Conservation (phyloP, 2,797 vertebrate genomes). For the Hippocampus kuda region DNA sequence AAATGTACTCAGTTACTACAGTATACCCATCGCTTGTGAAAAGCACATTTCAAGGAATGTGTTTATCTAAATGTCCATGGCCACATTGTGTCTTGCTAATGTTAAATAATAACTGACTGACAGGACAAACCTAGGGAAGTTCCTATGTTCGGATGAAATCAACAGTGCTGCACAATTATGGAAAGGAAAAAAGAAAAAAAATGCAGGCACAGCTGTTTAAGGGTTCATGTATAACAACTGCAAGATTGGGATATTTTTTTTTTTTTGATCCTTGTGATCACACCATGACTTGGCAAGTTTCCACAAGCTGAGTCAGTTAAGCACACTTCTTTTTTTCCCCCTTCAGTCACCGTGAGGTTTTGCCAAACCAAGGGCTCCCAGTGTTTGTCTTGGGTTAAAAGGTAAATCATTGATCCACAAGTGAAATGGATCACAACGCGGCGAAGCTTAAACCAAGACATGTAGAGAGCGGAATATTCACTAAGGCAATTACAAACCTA, state of each 20-base stretch:
- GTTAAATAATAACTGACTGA: no score
- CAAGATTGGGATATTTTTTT: slow-evolving; percentile 7
- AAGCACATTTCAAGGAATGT: no score
- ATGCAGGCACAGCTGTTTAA: not conserved
- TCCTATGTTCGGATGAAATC: not conserved
- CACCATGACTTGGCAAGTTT: slow-evolving; percentile 27
- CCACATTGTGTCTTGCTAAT: no score
- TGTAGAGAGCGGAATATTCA: not conserved
- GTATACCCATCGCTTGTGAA: no score
- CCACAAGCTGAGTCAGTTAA: slow-evolving; percentile 25
- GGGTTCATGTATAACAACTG: not conserved
- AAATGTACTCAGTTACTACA: no score
- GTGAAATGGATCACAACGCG: not conserved
- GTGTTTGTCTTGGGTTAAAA: not conserved
- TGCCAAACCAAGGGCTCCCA: not conserved
- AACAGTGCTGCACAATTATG: not conserved
- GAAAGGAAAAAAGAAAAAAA: not conserved
- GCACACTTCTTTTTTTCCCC: slow-evolving; percentile 20
- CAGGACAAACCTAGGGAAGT: not conserved
- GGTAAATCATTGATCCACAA: not conserved
- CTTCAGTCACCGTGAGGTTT: not conserved
- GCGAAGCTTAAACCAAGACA: not conserved
- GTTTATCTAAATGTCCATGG: no score
- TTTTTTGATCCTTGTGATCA: slow-evolving; percentile 4
- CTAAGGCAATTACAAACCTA: not conserved